Base-by-base conservation (phyloP, 2,113 vertebrate species). In the Hemichromis elongatus region DNA sequence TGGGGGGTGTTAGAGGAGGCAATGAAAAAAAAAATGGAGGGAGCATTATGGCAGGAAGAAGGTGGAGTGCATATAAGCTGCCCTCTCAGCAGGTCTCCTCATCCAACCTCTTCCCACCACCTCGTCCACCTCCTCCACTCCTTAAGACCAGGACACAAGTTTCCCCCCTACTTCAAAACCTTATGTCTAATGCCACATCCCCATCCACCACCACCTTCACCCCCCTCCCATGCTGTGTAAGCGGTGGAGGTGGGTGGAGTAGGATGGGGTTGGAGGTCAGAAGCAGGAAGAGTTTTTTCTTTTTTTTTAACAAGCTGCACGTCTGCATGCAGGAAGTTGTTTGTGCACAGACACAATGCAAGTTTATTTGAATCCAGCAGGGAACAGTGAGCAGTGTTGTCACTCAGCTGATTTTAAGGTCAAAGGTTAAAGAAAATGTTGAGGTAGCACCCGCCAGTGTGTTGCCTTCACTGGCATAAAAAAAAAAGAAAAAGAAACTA, bases 1-100 rank as follows among this genome's bases (percentile, higher is more conserved):
- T 84, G 55, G 37, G 88, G 35, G 3, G 16, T 4, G n/a, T 33
- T 59, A 35, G 57, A 53, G 63, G 66, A 84, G 85, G 37, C 19
- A 56, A 87, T 94, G 94, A 95, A 90, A 94, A 94, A 94, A 94
- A 93, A 91, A 95, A 83, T 93, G 86, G 79, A 86, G 95, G 96
- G 94, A 96, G 87, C 81, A 61, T 85, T 91, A 88, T 82, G 82
- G 88, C 87, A 95, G 88, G 91, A 92, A 96, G 97, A 95, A 97
- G 94, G 91, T 95, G 95, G 96, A 92, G 90, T 77, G 83, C 53
- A 91, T 92, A 93, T 96, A 96, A 96, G 96, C 93, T 96, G 97
- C 96, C 95, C 95, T 97, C 97, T 94, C 97, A 47, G 95, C 96
- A 94, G 97, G 95, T 95, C 95, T 94, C 95, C 91, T 94, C 95